Evolutionary conservation across 2,888 invertebrate species (phyloP).

Genomic region (Pandemis corylana): DNA sequence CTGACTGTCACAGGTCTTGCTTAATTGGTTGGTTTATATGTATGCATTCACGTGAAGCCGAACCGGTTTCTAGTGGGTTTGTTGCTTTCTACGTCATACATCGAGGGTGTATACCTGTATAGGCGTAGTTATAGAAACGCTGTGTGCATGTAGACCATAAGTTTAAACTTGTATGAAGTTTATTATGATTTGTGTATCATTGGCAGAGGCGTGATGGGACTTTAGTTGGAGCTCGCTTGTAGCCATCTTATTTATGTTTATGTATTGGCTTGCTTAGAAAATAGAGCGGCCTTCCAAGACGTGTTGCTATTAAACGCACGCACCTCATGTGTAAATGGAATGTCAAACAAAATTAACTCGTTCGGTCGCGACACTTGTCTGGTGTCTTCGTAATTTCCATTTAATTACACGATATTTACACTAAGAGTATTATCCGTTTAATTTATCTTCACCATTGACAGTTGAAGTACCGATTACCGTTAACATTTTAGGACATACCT

Average conservation of each 20-base stretch:
- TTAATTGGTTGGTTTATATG: conserved; percentile 77
- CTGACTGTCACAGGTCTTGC: conserved; percentile 73
- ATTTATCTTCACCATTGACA: not conserved
- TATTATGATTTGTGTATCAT: conserved; percentile 80
- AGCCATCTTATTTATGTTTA: conserved; percentile 64
- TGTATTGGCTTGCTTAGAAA: conserved; percentile 55
- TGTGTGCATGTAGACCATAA: conserved; percentile 63
- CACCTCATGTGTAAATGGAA: conserved; percentile 37
- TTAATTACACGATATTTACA: conserved; percentile 17
- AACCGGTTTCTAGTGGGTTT: conserved; percentile 77
- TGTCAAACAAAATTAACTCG: conserved; percentile 39
- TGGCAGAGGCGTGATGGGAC: conserved; percentile 72
- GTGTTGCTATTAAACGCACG: conserved; percentile 36
- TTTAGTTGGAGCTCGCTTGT: conserved; percentile 65
- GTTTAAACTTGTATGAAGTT: conserved; percentile 70
- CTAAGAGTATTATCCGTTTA: not conserved
- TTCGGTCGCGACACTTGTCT: conserved; percentile 13
- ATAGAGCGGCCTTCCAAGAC: conserved; percentile 46
- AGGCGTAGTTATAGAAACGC: conserved; percentile 63
- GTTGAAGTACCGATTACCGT: not conserved
- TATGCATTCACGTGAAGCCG: conserved; percentile 75
- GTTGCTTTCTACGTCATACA: conserved; percentile 79
- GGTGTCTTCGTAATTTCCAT: conserved; percentile 19
- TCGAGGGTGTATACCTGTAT: conserved; percentile 56
- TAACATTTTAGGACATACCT: not conserved